A percentile compares a stretch with the other conserved stretches of the same genome.
Conservation (phyloP, 2,113 vertebrate genomes). For the Caloenas nicobarica region DNA sequence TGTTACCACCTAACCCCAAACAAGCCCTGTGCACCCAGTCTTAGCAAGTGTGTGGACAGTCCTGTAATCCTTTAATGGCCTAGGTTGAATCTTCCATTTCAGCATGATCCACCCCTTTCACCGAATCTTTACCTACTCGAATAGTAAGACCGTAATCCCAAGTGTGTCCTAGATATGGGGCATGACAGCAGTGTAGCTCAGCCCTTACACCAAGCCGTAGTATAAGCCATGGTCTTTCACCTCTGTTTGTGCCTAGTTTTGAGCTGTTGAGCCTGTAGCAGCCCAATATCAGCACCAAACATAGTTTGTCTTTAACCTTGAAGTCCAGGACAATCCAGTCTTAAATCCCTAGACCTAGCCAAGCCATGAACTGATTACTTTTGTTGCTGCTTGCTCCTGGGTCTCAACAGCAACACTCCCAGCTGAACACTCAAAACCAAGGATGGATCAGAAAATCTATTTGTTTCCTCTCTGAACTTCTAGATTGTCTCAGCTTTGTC, state of each 20-base stretch:
- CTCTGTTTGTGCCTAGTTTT: background rate
- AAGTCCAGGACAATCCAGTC: background rate
- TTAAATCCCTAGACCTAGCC: background rate
- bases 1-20: background rate
- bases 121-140: background rate
- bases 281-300: background rate
- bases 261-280: background rate
- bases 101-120: background rate
- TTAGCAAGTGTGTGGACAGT: background rate
- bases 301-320: background rate
- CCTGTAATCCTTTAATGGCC: background rate
- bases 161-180: background rate
- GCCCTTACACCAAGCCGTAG: background rate
- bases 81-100: background rate
- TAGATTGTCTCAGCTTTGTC: background rate
- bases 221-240: background rate
- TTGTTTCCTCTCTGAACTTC: background rate
- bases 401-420: background rate
- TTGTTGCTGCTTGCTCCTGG: background rate
- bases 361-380: background rate
- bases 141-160: background rate
- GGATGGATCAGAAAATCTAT: background rate
- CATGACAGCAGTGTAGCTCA: accelerated
- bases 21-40: background rate
- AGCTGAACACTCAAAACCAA: background rate